Percentiles rank a stretch among this genome's conserved stretches.
Conservation (phyloP, 2,888 invertebrate species). For the Hypercompe scribonia region DNA sequence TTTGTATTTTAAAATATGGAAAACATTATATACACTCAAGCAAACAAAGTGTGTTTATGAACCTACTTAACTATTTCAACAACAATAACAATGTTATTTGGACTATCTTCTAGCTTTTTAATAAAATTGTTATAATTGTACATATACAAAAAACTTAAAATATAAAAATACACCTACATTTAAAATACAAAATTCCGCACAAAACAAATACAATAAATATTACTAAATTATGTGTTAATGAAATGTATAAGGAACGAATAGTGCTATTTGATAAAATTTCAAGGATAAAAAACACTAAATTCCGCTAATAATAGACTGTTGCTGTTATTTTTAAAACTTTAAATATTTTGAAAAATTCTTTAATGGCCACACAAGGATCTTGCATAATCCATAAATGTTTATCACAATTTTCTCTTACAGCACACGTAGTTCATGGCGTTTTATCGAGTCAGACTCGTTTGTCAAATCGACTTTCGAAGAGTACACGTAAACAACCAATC, state of each 20-base stretch:
- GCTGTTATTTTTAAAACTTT: background rate
- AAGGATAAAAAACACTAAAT: background rate
- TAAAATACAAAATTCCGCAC: background rate
- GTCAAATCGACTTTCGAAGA: background rate
- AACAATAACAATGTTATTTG: too few relatives aligned
- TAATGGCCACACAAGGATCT: background rate
- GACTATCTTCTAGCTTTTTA: background rate
- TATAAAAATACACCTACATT: background rate
- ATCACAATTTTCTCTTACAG: too few relatives aligned
- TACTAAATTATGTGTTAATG: background rate
- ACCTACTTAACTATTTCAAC: too few relatives aligned
- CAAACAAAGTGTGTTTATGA: too few relatives aligned
- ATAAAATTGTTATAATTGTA: too few relatives aligned
- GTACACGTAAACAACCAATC: background rate
- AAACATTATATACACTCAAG: too few relatives aligned
- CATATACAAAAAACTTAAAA: background rate
- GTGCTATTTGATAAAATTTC: background rate
- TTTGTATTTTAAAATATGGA: too few relatives aligned
- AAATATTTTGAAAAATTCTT: background rate
- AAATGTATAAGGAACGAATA: background rate
- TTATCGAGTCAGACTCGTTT: background rate
- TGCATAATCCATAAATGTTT: background rate
- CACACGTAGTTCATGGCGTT: background rate
- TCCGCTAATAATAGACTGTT: background rate
- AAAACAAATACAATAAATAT: background rate